Percentiles rank a stretch among this genome's conserved stretches.
Evolutionary conservation across 2,797 vertebrate species (phyloP).

Genomic region (Hylomyscus alleni): DNA sequence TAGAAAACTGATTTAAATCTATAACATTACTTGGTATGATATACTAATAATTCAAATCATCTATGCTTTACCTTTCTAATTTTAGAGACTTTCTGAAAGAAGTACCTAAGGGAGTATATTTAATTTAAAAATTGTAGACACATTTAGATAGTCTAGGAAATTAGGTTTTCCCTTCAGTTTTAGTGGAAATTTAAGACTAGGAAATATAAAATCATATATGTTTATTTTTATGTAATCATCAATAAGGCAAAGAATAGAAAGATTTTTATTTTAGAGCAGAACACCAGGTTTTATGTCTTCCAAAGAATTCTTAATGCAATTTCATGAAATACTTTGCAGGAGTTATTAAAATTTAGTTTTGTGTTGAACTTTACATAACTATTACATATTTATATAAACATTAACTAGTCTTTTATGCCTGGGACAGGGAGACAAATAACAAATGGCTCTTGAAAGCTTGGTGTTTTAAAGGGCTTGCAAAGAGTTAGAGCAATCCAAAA

Average conservation of each 20-base stretch:
- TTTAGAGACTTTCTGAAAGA: slow-evolving; percentile 49
- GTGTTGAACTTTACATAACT: too few species aligned
- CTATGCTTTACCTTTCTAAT: slow-evolving; percentile 65
- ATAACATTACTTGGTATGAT: not conserved
- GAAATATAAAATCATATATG: not conserved
- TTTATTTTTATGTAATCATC: slow-evolving; percentile 67
- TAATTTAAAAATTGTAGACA: slow-evolving; percentile 40
- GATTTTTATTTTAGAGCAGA: slow-evolving; percentile 60
- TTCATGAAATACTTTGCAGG: not conserved
- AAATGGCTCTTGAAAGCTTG: not conserved
- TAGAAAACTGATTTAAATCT: slow-evolving; percentile 23
- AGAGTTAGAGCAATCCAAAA: not conserved
- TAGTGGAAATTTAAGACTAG: slow-evolving; percentile 16
- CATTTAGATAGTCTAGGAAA: slow-evolving; percentile 23
- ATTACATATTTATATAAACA: not conserved
- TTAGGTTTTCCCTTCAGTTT: slow-evolving; percentile 7
- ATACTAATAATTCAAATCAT: not conserved
- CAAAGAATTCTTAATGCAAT: slow-evolving; percentile 54
- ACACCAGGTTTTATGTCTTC: slow-evolving; percentile 32
- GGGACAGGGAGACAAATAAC: not conserved
- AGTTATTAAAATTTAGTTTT: not conserved
- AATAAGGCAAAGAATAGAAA: slow-evolving; percentile 38
- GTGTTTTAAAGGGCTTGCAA: not conserved
- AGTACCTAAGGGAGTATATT: slow-evolving; percentile 68
- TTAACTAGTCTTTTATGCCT: not conserved